Percentiles rank a stretch among this genome's conserved stretches.
Evolutionary conservation across 1,140 invertebrate genomes (phyloP).

Genomic region (Drosophila rhopaloa): DNA sequence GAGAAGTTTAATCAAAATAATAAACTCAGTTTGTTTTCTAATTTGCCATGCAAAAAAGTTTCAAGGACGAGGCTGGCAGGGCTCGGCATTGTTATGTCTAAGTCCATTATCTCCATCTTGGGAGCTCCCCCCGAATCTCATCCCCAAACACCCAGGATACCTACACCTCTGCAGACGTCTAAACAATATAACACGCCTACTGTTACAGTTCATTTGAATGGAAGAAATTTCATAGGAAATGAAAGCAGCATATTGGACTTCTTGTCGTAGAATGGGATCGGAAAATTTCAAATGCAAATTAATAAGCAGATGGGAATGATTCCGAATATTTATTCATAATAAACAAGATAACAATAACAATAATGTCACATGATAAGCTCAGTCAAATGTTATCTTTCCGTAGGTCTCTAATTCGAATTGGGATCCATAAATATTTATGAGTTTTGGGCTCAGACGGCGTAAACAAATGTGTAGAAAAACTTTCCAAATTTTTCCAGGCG

Average conservation of each 20-base stretch:
- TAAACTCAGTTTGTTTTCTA: conserved; percentile 58
- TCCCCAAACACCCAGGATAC: conserved; percentile 5
- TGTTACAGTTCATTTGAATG: conserved; percentile 47
- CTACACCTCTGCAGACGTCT: conserved; percentile 35
- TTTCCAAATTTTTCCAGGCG: conserved; percentile 30
- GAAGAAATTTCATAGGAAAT: conserved; percentile 40
- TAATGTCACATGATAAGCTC: conserved; percentile 62
- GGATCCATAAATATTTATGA: conserved; percentile 68
- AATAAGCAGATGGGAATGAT: conserved; percentile 47
- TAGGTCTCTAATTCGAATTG: conserved; percentile 27
- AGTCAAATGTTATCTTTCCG: conserved; percentile 37
- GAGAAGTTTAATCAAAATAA: conserved; percentile 66
- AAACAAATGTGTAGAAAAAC: conserved; percentile 16
- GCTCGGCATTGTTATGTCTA: conserved; percentile 33
- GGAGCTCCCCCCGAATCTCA: conserved; percentile 12
- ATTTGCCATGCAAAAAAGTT: conserved; percentile 56
- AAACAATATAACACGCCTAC: conserved; percentile 43
- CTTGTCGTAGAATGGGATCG: neutral
- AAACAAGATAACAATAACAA: conserved; percentile 72
- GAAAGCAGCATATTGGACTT: conserved; percentile 49
- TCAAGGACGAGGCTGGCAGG: conserved; percentile 31
- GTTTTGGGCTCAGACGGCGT: neutral
- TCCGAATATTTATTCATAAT: conserved; percentile 49
- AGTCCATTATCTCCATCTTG: conserved; percentile 47
- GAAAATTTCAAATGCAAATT: conserved; percentile 70